Evolutionary conservation across 2,797 vertebrate species (phyloP).

Genomic region (Taenioides sp.): DNA sequence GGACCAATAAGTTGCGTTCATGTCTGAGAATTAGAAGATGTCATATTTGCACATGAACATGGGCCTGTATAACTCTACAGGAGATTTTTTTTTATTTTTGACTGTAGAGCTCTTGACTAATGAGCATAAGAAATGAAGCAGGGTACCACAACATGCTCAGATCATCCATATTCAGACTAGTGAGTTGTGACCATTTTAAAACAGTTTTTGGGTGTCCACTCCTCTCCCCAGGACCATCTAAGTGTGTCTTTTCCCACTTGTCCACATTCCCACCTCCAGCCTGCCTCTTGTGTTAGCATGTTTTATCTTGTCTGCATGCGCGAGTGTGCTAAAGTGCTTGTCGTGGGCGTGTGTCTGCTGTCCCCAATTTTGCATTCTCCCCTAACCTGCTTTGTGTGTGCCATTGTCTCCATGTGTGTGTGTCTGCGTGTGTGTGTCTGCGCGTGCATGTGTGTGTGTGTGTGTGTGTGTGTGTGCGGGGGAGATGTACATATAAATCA

Average conservation of each 20-base stretch:
- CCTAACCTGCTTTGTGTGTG: slow-evolving; percentile 70
- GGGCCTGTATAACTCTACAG: no score
- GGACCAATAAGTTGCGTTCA: no score
- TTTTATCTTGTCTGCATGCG: slow-evolving; percentile 32
- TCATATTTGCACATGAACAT: no score
- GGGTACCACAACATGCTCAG: background rate
- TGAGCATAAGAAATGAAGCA: no score
- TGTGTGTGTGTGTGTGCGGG: slow-evolving; percentile 38
- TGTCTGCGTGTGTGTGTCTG: slow-evolving; percentile 50
- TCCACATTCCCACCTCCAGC: slow-evolving; percentile 49
- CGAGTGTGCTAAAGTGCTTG: slow-evolving; percentile 34
- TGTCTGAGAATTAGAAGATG: no score
- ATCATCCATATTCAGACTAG: background rate
- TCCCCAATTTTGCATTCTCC: slow-evolving; percentile 68
- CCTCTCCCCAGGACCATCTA: slow-evolving; percentile 5
- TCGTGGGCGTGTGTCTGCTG: slow-evolving; percentile 28
- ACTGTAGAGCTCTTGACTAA: no score
- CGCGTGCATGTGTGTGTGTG: slow-evolving; percentile 40
- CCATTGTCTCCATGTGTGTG: slow-evolving; percentile 51
- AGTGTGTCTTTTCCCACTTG: slow-evolving; percentile 24
- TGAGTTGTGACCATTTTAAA: background rate
- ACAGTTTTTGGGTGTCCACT: background rate
- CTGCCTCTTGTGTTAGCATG: slow-evolving; percentile 40
- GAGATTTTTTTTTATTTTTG: no score
- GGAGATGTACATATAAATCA: slow-evolving; percentile 80